Conservation (phyloP, 2,888 invertebrate species). For the Agonopterix alstromeriana region DNA sequence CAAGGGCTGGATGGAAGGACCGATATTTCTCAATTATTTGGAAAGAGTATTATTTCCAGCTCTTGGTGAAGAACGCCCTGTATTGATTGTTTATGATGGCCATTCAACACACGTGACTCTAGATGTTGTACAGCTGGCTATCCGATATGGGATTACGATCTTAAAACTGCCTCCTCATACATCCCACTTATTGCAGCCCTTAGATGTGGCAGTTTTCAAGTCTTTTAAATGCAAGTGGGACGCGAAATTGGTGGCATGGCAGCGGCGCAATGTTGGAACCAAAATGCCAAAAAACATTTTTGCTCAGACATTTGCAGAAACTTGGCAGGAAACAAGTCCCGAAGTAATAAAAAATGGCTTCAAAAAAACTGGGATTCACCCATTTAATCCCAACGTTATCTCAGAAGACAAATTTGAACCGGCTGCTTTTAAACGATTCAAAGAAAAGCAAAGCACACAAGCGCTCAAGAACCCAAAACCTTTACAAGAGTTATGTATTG, state of each 20-base stretch:
- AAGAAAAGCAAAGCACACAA: not conserved
- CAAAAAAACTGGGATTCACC: slow-evolving; percentile 16
- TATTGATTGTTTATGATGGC: slow-evolving; percentile 28
- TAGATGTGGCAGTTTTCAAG: slow-evolving; percentile 25
- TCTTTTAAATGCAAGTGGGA: slow-evolving; percentile 20
- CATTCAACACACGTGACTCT: slow-evolving; percentile 23
- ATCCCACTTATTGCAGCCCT: slow-evolving; percentile 24
- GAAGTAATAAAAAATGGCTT: slow-evolving; percentile 15
- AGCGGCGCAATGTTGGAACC: slow-evolving; percentile 15
- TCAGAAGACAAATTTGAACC: slow-evolving; percentile 6
- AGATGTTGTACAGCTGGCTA: slow-evolving; percentile 9
- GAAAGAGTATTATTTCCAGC: slow-evolving; percentile 22
- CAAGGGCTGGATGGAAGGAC: slow-evolving; percentile 31
- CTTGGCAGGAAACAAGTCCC: slow-evolving; percentile 8
- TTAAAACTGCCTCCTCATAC: slow-evolving; percentile 30
- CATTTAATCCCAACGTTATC: slow-evolving; percentile 7
- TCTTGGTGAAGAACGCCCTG: slow-evolving; percentile 24
- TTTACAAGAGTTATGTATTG: slow-evolving; percentile 5
- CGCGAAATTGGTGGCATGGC: slow-evolving; percentile 16
- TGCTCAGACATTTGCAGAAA: slow-evolving; percentile 7
- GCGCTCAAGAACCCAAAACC: not conserved
- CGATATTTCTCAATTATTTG: slow-evolving; percentile 30
- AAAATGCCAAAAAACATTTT: slow-evolving; percentile 13
- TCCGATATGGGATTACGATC: slow-evolving; percentile 14
- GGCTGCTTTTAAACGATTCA: slow-evolving; percentile 4